Conservation (phyloP, 2,888 invertebrate genomes). For the Salpingus planirostris region DNA sequence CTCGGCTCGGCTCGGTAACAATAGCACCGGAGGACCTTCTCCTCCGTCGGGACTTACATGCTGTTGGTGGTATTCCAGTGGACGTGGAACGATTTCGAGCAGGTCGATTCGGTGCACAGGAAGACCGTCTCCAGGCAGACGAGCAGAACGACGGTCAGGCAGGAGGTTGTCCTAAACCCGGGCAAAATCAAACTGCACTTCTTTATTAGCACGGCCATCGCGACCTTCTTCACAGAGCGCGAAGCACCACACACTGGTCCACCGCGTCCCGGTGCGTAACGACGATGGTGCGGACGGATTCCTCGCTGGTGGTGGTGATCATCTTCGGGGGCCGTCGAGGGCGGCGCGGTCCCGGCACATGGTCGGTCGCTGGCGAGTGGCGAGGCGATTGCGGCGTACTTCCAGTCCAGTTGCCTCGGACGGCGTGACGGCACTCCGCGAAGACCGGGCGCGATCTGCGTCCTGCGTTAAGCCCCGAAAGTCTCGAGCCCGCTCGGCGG, state of each 20-base stretch:
- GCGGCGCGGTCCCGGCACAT: conserved; percentile 11
- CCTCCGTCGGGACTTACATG: conserved; percentile 60
- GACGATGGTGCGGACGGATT: neutral
- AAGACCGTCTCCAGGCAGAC: conserved; percentile 50
- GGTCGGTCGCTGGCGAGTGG: conserved; percentile 3
- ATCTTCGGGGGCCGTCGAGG: neutral
- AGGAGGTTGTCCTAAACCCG: conserved; percentile 41
- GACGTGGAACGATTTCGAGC: conserved; percentile 77
- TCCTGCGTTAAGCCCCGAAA: conserved; percentile 2
- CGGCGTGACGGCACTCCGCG: conserved; percentile 4
- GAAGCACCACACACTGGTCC: conserved; percentile 10
- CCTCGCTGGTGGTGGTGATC: neutral
- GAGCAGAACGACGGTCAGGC: conserved; percentile 46
- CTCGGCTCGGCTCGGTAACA: too few species aligned
- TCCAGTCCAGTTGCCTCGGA: too few species aligned
- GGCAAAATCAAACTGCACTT: conserved; percentile 28
- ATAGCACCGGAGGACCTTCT: too few species aligned
- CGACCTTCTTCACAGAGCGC: too few species aligned
- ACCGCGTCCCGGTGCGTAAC: conserved; percentile 5
- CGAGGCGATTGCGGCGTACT: too few species aligned
- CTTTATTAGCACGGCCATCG: conserved; percentile 27
- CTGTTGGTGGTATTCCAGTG: conserved; percentile 88
- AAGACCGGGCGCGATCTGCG: conserved; percentile 9
- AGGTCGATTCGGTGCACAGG: conserved; percentile 54
- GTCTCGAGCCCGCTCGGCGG: conserved; percentile 2